Conservation (phyloP, 2,888 invertebrate species). For the Drosophila kokeensis region DNA sequence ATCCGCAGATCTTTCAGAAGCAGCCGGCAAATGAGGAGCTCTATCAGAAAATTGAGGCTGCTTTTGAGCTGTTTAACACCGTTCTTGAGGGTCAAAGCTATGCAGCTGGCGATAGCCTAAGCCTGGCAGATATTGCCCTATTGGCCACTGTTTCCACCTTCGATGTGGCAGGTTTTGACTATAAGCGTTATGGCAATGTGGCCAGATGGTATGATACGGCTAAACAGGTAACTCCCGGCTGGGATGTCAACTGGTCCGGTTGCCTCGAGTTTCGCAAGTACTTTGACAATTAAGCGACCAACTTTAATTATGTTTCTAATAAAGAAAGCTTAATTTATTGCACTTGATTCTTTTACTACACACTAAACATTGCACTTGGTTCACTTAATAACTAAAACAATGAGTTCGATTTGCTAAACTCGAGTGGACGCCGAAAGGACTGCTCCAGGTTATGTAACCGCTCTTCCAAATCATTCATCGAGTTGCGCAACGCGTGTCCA, state of each 20-base stretch:
- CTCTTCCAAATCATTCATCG: conserved; percentile 85
- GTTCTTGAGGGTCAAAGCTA: conserved; percentile 89
- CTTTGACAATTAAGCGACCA: conserved; percentile 52
- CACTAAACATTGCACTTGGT: conserved; percentile 62
- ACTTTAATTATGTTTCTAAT: background rate
- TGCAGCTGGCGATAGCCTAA: conserved; percentile 89
- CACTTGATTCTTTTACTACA: conserved; percentile 67
- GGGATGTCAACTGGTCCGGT: conserved; percentile 87
- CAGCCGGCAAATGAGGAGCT: conserved; percentile 88
- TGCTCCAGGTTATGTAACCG: conserved; percentile 84
- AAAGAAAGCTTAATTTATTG: conserved; percentile 63
- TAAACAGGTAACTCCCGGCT: conserved; percentile 87
- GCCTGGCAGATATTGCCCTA: conserved; percentile 91
- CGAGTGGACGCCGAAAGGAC: conserved; percentile 83
- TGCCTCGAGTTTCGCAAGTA: conserved; percentile 86
- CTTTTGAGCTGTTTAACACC: conserved; percentile 88
- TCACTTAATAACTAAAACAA: conserved; percentile 65
- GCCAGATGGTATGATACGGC: conserved; percentile 87
- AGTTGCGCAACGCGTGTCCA: conserved; percentile 83
- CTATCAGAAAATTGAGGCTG: conserved; percentile 88
- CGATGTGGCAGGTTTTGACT: conserved; percentile 88
- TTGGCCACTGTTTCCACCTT: conserved; percentile 89
- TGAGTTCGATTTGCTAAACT: conserved; percentile 82
- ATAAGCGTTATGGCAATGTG: conserved; percentile 89
- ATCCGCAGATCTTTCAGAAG: conserved; percentile 88